phyloP scores from a whole-genome alignment of 2,113 vertebrate species.

The Rhabdornis inornatus region DNA sequence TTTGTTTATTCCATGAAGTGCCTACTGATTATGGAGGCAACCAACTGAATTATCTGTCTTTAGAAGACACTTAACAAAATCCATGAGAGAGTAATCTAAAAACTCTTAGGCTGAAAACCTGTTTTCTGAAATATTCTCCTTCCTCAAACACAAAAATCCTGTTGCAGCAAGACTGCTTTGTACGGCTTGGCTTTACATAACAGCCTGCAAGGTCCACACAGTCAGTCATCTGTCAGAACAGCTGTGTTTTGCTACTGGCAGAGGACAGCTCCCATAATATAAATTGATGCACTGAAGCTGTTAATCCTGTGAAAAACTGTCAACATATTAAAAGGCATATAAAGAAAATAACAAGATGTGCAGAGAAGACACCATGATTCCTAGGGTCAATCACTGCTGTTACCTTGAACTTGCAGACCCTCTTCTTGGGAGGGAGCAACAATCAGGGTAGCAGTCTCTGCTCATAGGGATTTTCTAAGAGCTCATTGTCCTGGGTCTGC shows the following conservation, averaged over 20 bases:
- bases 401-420: neutral
- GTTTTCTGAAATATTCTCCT: neutral
- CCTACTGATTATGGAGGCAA: neutral
- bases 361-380: neutral
- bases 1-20: neutral
- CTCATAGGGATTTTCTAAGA: neutral
- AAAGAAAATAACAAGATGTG: neutral
- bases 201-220: neutral
- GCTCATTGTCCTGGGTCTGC: neutral
- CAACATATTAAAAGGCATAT: neutral
- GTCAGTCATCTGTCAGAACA: neutral
- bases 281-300: neutral
- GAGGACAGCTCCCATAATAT: neutral
- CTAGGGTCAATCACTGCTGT: neutral
- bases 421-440: neutral
- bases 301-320: neutral
- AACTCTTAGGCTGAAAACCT: neutral
- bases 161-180: neutral
- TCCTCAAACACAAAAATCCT: neutral
- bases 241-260: neutral
- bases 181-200: neutral
- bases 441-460: neutral
- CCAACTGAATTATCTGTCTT: fast-evolving
- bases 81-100: neutral
- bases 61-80: neutral